Conservation (phyloP, 2,797 vertebrate species). For the Sebastes hubbsi region DNA sequence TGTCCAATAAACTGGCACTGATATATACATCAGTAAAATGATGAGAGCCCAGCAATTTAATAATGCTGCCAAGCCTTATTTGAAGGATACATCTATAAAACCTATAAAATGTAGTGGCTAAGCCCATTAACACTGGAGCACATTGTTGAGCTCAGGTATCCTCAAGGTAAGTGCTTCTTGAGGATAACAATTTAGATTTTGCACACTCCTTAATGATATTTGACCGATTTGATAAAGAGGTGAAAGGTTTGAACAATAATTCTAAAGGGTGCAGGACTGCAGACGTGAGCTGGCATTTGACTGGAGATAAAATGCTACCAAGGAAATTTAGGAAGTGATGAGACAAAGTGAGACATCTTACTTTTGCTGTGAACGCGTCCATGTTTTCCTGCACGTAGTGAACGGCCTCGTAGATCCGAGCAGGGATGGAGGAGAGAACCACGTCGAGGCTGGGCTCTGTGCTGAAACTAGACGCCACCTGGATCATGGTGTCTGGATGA, state of each 20-base stretch:
- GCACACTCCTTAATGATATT: background rate
- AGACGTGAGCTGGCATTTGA: background rate
- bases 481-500: conserved; percentile 86
- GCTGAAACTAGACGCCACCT: conserved; percentile 89
- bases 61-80: background rate
- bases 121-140: background rate
- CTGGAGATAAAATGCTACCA: background rate
- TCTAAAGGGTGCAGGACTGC: background rate
- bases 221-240: background rate
- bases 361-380: conserved; percentile 86
- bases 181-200: background rate
- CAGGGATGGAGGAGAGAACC: conserved; percentile 86
- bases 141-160: background rate
- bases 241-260: background rate
- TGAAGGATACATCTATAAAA: conserved; percentile 11
- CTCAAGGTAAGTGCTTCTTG: background rate
- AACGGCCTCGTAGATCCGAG: conserved; percentile 88
- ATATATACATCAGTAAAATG: background rate
- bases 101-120: background rate
- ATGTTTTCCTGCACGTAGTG: conserved; percentile 87
- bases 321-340: background rate
- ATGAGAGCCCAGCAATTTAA: background rate
- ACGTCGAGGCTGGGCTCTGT: conserved; percentile 86
- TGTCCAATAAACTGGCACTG: background rate
- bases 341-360: conserved; percentile 40